Base-by-base conservation (phyloP, 2,113 vertebrate species). In the Fregetta grallaria region DNA sequence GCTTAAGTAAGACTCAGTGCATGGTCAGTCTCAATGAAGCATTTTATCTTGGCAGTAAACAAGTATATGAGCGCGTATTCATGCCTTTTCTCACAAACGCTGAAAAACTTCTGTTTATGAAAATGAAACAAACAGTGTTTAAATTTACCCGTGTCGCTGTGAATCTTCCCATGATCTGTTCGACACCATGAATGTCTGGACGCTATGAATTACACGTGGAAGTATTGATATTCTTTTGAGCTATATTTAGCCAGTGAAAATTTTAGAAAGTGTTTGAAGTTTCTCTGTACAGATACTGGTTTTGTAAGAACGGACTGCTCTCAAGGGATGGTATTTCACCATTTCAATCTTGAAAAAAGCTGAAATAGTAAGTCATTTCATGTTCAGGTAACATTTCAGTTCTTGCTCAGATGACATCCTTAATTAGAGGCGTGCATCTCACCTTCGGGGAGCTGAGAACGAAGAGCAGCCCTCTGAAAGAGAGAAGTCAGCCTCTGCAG, bases 251-350 rank as follows among this genome's bases (percentile, higher is more conserved):
- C 9, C 63, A 34, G 20, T 6, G 30, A 47, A 56, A 29, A 23
- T 32, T 53, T 44, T 3, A 68, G 58, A 20, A 72, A 44, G 38
- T 7, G 15, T 67, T 58, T 68, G 19, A 77, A 40, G 42, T 77
- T 58, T 68, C 78, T 13, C 6, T 53, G 32, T n/a, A 2, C 0
- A 0, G 19, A 5, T n/a, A 6, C 7, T 1, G 7, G 45, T 26
- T 72, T 62, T 38, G 6, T 86, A 34, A 22, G 63, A 80, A 36
- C 32, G 32, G 9, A 13, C 23, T 50, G 36, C 72, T 73, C 81
- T 34, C 55, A 15, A 16, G 62, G 55, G 59, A 22, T 32, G 44
- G 26, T 36, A 30, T 86, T 74, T 56, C 25, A n/a, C 42, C 50
- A 9, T 26, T 80, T 62, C 63, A 20, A 1, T n/a, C 75, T 65